Evolutionary conservation across 1,140 invertebrate species (phyloP).

Genomic region (Atopsyche davidsoni): DNA sequence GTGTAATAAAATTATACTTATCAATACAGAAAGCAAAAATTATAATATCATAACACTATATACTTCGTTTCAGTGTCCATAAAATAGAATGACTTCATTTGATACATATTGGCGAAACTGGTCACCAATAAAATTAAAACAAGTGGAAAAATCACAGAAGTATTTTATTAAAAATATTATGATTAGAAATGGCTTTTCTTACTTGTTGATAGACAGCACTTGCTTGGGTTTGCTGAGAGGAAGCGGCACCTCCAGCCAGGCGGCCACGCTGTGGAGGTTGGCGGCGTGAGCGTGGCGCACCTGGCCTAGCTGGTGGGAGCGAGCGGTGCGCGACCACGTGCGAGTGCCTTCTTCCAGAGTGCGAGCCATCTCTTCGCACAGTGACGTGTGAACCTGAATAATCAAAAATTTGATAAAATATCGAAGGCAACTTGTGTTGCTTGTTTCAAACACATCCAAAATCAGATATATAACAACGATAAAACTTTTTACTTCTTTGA

Average conservation of each 20-base stretch:
- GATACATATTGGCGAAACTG: no score
- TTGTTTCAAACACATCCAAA: neutral
- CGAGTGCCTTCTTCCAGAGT: slow-evolving; percentile 16
- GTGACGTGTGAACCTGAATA: slow-evolving; percentile 15
- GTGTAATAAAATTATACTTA: no score
- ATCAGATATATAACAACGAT: neutral
- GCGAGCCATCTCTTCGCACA: slow-evolving; percentile 9
- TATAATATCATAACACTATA: no score
- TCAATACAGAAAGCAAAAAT: no score
- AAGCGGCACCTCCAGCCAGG: slow-evolving; percentile 14
- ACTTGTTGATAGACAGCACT: no score
- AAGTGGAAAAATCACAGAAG: no score
- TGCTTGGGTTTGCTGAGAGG: slow-evolving; percentile 16
- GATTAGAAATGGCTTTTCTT: no score
- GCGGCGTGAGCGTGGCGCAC: slow-evolving; percentile 9
- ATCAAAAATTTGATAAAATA: slow-evolving; percentile 1
- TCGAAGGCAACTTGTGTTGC: neutral
- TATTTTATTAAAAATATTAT: no score
- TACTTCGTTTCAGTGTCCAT: no score
- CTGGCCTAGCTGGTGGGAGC: slow-evolving; percentile 1
- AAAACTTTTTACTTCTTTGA: slow-evolving; percentile 19
- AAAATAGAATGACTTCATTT: no score
- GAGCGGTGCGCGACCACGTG: slow-evolving; percentile 10
- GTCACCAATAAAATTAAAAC: no score
- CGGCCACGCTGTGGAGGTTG: slow-evolving; percentile 5